phyloP scores from a whole-genome alignment of 2,113 vertebrate genomes.

The Aleadryas rufinucha region DNA sequence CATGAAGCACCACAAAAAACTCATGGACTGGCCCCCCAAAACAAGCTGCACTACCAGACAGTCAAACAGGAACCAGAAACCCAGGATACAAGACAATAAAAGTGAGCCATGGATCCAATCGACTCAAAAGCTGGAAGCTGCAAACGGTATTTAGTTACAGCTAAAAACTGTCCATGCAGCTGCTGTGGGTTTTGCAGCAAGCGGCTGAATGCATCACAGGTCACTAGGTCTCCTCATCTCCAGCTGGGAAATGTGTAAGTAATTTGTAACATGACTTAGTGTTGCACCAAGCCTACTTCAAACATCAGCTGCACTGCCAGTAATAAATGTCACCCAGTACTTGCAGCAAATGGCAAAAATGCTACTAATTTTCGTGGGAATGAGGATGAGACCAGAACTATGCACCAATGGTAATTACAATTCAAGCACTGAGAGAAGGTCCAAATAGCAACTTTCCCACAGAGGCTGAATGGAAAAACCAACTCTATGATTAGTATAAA shows the following conservation, averaged over 20 bases:
- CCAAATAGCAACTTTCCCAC: constrained; percentile 58
- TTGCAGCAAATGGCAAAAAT: neutral
- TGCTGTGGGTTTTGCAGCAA: neutral
- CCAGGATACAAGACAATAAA: neutral
- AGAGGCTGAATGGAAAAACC: constrained; percentile 7
- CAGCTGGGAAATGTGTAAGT: neutral
- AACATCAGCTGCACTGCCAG: neutral
- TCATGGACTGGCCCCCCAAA: too few relatives aligned
- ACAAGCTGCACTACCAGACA: neutral
- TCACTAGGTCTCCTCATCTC: neutral
- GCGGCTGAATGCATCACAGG: neutral
- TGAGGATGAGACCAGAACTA: neutral
- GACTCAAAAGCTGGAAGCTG: neutral
- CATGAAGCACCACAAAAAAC: neutral
- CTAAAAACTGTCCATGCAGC: neutral
- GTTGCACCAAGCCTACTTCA: neutral
- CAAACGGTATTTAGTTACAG: neutral
- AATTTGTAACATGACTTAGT: neutral
- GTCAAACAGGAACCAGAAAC: neutral
- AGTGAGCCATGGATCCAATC: neutral
- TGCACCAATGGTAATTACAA: constrained; percentile 15
- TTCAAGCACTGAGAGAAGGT: neutral
- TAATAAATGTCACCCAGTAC: neutral
- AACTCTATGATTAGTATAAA: constrained; percentile 29
- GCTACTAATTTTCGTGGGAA: neutral